A percentile compares a stretch with the other conserved stretches of the same genome.
These are phyloP conservation scores for Pomacea maculata DNA, from an alignment of 1,140 invertebrate genomes.

Conservation along the genomic window DNA sequence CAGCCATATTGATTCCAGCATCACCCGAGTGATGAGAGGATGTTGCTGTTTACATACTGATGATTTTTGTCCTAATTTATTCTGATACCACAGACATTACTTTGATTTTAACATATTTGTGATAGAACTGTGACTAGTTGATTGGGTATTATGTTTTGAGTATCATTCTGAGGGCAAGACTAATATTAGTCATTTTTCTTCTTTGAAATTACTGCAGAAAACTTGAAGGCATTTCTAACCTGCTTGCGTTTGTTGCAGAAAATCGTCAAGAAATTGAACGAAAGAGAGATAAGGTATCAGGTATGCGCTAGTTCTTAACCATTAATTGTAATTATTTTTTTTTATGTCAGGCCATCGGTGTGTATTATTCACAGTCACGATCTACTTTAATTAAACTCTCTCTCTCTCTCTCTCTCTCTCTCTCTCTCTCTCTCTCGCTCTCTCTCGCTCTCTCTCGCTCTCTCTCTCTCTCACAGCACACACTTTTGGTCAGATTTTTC, in stretches of 20 bases:
- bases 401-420: neutral
- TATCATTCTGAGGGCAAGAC: no score
- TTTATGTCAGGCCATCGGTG: no score
- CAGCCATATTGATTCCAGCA: neutral
- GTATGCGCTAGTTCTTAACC: constrained; percentile 36
- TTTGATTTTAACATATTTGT: no score
- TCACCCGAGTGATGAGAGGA: neutral
- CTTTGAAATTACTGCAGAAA: neutral
- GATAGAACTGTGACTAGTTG: no score
- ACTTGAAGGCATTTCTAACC: no score
- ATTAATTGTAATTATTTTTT: no score
- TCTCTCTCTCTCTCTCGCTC: neutral
- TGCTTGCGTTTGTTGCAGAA: constrained; percentile 56
- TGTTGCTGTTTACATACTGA: neutral
- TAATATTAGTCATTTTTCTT: neutral
- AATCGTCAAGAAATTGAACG: constrained; percentile 65
- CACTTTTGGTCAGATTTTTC: no score
- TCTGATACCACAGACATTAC: no score
- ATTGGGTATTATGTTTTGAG: no score
- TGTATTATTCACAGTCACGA: neutral
- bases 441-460: neutral
- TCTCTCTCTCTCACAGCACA: neutral
- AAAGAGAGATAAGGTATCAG: constrained; percentile 64
- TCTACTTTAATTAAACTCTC: neutral
- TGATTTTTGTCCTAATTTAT: neutral